Evolutionary conservation across 2,113 vertebrate genomes (phyloP), one percentile per base, ranked within the genome.

Genomic region (Nettapus auritus): DNA sequence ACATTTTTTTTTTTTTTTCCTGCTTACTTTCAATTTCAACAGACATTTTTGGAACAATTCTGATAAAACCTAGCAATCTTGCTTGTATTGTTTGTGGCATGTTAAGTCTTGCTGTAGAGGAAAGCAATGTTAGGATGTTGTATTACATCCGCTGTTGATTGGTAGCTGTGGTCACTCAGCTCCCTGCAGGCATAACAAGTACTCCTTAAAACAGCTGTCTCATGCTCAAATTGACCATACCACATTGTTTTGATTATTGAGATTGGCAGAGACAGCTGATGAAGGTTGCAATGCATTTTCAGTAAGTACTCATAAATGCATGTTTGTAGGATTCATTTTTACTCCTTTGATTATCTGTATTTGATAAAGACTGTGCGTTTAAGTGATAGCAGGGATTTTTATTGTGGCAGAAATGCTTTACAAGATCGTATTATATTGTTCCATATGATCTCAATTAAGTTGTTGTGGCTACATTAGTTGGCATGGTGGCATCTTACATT

Each of bases 121-220:
- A 82, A 86, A 93, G 20, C 38, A 60, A 2, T 68, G 63, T 71
- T 83, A 68, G 64, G 42, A 90, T 86, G 44, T 42, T 94, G 53
- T 70, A 76, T 85, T 86, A 34, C 29, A 78, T 78, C 25, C 74
- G 31, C 33, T 64, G 46, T 63, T 93, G 82, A 86, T 78, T 93
- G 82, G 79, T 90, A 86, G 64, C 42, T 91, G 71, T 78, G 94
- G 91, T 93, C 91, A 95, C 64, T 95, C 36, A 63, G 33, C 33
- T 95, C 89, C 89, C 93, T 90, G 60, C 29, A 89, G 93, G 60
- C 88, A 68, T 81, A 67, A 69, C 52, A 91, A 91, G 48, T 62
- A 70, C 69, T 93, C 76, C 56, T 86, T 56, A 80, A 88, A 96
- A 90, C 93, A 91, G 52, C 87, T 91, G 82, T 63, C 91, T 93